These are phyloP conservation scores for Scytalopus superciliaris DNA, from an alignment of 2,113 vertebrate genomes.

Conservation along the genomic window DNA sequence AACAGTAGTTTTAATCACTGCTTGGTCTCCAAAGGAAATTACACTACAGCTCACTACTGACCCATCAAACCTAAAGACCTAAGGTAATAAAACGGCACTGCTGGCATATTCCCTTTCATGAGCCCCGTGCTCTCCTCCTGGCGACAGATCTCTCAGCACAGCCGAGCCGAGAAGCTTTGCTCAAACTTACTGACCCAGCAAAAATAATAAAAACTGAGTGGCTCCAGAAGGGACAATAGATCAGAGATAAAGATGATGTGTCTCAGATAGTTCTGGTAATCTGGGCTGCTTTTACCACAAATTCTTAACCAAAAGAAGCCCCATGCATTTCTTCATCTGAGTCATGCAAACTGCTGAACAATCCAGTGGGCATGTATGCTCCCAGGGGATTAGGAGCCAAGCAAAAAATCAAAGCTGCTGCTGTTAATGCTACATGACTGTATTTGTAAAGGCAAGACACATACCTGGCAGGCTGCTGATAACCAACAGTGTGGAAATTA, in stretches of 20 bases:
- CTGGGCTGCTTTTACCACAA: not conserved
- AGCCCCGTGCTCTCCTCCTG: not conserved
- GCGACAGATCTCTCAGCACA: not conserved
- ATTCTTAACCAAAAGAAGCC: not conserved
- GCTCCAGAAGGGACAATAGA: not conserved
- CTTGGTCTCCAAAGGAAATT: not conserved
- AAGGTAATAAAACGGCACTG: not conserved
- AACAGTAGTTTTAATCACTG: not conserved
- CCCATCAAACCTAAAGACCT: not conserved
- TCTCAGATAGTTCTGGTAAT: not conserved
- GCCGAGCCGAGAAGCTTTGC: not conserved
- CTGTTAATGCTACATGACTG: conserved; percentile 22
- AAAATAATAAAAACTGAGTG: not conserved
- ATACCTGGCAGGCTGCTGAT: conserved; percentile 57
- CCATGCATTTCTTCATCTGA: not conserved
- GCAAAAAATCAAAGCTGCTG: not conserved
- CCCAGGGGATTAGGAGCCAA: not conserved
- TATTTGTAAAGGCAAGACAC: conserved; percentile 53
- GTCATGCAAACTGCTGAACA: not conserved
- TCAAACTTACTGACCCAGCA: not conserved
- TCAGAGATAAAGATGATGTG: not conserved
- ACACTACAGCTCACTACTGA: not conserved
- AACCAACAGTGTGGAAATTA: conserved; percentile 40
- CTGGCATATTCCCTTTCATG: not conserved
- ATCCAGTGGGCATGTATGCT: not conserved